Evolutionary conservation across 2,797 vertebrate species (phyloP).

Genomic region (Myotis daubentonii): DNA sequence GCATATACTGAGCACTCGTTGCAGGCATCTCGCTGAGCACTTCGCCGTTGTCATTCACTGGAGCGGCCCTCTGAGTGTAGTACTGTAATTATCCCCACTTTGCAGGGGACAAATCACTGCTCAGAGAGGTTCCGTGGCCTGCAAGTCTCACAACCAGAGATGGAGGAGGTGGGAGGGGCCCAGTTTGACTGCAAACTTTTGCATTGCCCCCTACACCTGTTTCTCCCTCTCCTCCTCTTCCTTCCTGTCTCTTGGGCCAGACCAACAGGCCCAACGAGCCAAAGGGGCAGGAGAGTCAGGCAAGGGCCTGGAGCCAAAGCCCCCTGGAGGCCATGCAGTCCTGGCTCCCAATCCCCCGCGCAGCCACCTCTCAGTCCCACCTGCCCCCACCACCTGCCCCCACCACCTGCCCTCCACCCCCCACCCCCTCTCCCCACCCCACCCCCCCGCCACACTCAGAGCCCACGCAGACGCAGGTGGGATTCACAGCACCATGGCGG

Average conservation of each 20-base stretch:
- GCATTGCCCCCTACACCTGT: fast-evolving
- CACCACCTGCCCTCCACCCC: too few relatives aligned
- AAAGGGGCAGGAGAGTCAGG: not conserved
- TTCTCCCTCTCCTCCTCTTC: not conserved
- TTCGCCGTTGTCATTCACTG: not conserved
- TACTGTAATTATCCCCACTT: not conserved
- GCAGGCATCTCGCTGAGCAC: not conserved
- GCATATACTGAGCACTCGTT: not conserved
- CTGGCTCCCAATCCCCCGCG: not conserved
- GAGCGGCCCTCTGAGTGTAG: not conserved
- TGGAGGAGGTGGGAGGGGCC: not conserved
- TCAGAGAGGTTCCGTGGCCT: not conserved
- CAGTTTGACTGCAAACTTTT: not conserved
- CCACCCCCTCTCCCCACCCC: not conserved
- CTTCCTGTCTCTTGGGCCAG: not conserved
- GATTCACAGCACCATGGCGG: slow-evolving; percentile 55
- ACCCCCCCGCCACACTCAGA: not conserved
- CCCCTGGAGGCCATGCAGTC: not conserved
- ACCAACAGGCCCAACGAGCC: not conserved
- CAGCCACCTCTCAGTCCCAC: not conserved
- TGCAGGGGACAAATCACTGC: not conserved
- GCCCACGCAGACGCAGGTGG: not conserved
- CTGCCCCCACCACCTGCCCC: not conserved
- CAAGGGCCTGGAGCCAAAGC: not conserved
- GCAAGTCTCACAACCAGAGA: not conserved